Base-by-base conservation (phyloP, 2,888 invertebrate species). In the Ophraella communa region DNA sequence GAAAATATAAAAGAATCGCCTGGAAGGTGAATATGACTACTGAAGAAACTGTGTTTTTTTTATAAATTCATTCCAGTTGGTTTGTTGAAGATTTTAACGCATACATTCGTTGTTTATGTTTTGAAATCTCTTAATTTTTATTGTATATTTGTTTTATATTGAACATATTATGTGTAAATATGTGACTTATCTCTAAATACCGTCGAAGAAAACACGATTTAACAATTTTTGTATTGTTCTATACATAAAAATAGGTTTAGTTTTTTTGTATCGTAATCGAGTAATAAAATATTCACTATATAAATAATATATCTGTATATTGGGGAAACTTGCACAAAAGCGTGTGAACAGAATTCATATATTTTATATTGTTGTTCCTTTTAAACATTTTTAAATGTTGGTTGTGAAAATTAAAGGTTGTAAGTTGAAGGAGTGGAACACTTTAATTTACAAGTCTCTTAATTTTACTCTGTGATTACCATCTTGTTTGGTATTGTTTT, bases 301-400 rank as follows among this genome's bases (percentile, higher is more conserved):
- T 30, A n/a, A n/a, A 30, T 30, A 27, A 27, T 8, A 47, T 80
- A 78, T 80, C 77, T 81, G 80, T 80, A 81, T 81, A 81, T 82
- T 80, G 80, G 80, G 80, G 78, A 79, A 74, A 70, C 52, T 27
- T 77, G 78, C 79, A 79, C 79, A 79, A 71, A 59, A 59, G n/a
- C 30, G 45, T 64, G 39, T 59, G 61, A 61, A 63, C 55, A 71
- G 55, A 70, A 74, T 74, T 59, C 42, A 74, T 75, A 78, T 77
- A 78, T 79, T 79, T 78, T 79, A 75, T 78, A 80, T 76, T 75
- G 76, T 79, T 80, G 72, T 77, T 79, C 78, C 75, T 74, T 77
- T 79, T 77, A 74, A 73, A 77, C 76, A 69, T 75, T 69, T 72
- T 74, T 73, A 70, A 73, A 65, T 74, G 73, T 77, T 74, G 78